These are phyloP conservation scores for Lepidurus packardi DNA, from an alignment of 1,140 invertebrate species.

Conservation along the genomic window DNA sequence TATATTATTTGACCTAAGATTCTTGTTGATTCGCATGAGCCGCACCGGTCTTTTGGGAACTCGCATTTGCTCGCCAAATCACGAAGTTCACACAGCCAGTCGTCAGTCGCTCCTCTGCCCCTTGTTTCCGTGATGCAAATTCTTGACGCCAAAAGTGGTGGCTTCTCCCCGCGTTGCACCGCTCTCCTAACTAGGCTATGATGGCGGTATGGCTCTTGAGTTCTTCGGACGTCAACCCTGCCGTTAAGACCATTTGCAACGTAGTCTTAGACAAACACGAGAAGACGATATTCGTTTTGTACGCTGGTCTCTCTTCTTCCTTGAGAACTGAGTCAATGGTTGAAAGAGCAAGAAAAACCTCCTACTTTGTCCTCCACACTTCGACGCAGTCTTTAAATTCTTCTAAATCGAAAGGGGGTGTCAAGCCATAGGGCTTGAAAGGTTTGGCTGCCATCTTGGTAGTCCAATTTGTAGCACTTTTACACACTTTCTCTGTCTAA, in stretches of 20 bases:
- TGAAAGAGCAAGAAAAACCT: neutral
- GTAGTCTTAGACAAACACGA: no score
- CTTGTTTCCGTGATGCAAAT: neutral
- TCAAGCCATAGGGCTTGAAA: neutral
- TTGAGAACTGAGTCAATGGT: neutral
- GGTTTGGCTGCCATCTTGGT: neutral
- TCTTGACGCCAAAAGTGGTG: neutral
- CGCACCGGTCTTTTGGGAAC: neutral
- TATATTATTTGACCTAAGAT: neutral
- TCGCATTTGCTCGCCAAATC: conserved; percentile 10
- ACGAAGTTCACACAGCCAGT: neutral
- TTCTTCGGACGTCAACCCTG: no score
- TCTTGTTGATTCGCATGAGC: neutral
- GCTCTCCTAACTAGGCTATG: neutral
- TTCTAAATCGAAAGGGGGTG: neutral
- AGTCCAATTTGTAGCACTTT: no score
- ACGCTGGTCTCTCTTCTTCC: neutral
- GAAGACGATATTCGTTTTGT: no score
- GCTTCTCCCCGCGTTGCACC: neutral
- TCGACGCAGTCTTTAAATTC: neutral
- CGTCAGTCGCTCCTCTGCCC: neutral
- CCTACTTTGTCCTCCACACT: neutral
- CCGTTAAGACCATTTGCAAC: no score
- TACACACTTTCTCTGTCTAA: no score
- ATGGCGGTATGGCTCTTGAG: no score